phyloP scores from a whole-genome alignment of 2,888 invertebrate species.

The Acleris emargana region DNA sequence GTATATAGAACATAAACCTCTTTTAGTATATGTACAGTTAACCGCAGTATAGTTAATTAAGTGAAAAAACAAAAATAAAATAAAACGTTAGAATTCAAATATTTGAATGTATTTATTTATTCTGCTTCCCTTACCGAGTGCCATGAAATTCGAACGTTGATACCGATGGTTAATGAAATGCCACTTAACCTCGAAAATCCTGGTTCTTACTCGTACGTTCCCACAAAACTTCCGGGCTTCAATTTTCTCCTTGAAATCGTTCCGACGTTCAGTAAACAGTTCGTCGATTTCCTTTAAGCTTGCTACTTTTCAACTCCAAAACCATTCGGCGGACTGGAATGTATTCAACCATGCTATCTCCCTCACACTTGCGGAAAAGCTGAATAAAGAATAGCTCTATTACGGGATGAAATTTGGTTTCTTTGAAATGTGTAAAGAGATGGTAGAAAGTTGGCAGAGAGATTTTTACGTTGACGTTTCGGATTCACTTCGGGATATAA shows the following conservation, averaged over 20 bases:
- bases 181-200: conserved; percentile 1
- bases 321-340: conserved; percentile 3
- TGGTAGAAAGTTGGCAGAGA: background rate
- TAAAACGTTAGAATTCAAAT: too few species aligned
- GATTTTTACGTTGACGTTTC: background rate
- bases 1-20: too few species aligned
- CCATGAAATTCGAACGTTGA: too few species aligned
- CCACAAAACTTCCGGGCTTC: conserved; percentile 22
- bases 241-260: conserved; percentile 36
- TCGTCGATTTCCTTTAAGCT: conserved; percentile 22
- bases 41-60: too few species aligned
- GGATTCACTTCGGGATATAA: too few species aligned
- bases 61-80: too few species aligned
- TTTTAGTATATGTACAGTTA: too few species aligned
- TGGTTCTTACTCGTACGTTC: conserved; percentile 11
- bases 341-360: conserved; percentile 8
- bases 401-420: conserved; percentile 10
- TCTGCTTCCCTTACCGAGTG: too few species aligned
- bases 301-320: conserved; percentile 26
- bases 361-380: conserved; percentile 7
- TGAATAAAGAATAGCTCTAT: conserved; percentile 10
- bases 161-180: too few species aligned
- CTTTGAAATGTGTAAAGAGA: conserved; percentile 1
- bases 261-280: conserved; percentile 21
- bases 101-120: too few species aligned